Base-by-base conservation (phyloP, 1,140 invertebrate genomes). In the Nebria ingens region DNA sequence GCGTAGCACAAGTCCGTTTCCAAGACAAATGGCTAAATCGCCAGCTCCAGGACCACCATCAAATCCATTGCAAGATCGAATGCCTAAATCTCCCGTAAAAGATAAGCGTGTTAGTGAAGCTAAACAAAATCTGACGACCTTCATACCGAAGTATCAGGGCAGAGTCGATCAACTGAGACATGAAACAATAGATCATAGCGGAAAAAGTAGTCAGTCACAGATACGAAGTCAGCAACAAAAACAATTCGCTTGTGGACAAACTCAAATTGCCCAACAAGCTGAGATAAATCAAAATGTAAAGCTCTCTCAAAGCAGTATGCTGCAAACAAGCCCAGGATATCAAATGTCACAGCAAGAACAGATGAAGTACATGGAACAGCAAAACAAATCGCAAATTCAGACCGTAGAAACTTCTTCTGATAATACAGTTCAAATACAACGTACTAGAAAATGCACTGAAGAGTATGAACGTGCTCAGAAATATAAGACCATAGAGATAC, bases 391-490 rank as follows among this genome's bases (percentile, higher is more conserved):
- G 15, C 55, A 66, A 56, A 56, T 51, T 20, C 51, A 65, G 29
- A 61, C 57, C 34, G 51, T 59, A 9, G 58, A 68, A 58, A 56
- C 19, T 9, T 71, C 70, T 25, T 74, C 79, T 60, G 71, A 76
- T 61, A 79, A 77, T 19, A 71, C 71, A 53, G 76, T 72, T 3
- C 79, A 78, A 52, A 73, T 82, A 21, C 77, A 82, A 59, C 73
- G 76, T 9, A 78, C 76, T n/a, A 78, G 72, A 64, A 76, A 76
- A 61, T 77, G 80, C 2, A 80, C 74, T 59, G 79, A 83, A 70
- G 79, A 83, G 65, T 82, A 72, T 61, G 79, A 82, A 67, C 73
- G 74, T 25, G 74, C 73, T 19, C 78, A 81, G 64, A 79, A 78
- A 22, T 78, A 79, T 52, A 79, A 78, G 68, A 73, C 76, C 29